Conservation (phyloP, 2,113 vertebrate species). For the Emydocephalus ijimae region DNA sequence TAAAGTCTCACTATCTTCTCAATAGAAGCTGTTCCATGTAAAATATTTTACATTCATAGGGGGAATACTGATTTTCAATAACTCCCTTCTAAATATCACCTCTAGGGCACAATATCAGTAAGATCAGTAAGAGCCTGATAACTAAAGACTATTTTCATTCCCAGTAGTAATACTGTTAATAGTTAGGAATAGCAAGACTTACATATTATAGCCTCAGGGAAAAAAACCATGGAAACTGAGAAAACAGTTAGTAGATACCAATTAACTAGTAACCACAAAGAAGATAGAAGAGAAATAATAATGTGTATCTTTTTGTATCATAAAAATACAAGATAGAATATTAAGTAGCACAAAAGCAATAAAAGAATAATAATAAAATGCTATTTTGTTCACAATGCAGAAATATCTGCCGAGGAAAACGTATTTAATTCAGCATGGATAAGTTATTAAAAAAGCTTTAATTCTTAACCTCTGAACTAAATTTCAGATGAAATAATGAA, state of each 20-base stretch:
- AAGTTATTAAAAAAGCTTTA: background rate
- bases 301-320: background rate
- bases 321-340: background rate
- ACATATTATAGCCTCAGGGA: background rate
- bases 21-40: background rate
- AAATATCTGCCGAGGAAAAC: background rate
- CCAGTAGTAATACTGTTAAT: background rate
- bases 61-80: background rate
- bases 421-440: background rate
- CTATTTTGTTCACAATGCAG: background rate
- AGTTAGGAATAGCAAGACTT: background rate
- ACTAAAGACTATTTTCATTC: background rate
- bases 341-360: background rate
- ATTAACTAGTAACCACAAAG: background rate
- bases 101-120: background rate
- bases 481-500: background rate
- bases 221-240: background rate
- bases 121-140: background rate
- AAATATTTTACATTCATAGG: background rate
- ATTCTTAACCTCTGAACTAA: background rate
- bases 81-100: background rate
- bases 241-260: background rate
- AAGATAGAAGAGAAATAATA: background rate
- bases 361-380: background rate
- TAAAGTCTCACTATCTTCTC: background rate